Conservation (phyloP, 2,113 vertebrate genomes). For the Dendrocopos noguchii region DNA sequence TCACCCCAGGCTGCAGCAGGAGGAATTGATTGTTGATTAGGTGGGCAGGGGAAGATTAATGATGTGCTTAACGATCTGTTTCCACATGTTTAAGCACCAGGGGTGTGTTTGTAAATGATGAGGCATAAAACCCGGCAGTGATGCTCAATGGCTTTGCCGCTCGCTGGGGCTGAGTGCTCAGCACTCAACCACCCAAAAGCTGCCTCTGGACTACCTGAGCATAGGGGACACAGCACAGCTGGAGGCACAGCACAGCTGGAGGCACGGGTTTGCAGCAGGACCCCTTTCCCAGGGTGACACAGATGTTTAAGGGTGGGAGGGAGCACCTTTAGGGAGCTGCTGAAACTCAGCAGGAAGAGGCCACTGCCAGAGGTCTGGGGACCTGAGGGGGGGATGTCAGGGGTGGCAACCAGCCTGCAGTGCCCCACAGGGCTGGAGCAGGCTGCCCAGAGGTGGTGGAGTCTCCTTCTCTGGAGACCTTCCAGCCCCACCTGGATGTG, state of each 20-base stretch:
- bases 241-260: accelerated
- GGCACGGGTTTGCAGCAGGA: neutral
- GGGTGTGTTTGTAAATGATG: conserved; percentile 3
- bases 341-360: accelerated
- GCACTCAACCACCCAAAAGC: neutral
- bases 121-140: neutral
- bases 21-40: conserved; percentile 57
- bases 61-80: conserved; percentile 52
- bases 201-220: accelerated
- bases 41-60: conserved; percentile 52
- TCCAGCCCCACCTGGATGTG: too few species aligned
- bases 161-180: neutral
- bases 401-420: neutral
- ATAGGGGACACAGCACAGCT: accelerated
- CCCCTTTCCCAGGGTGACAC: neutral
- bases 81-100: neutral
- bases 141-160: neutral
- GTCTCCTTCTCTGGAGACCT: too few species aligned
- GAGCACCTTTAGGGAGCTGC: neutral
- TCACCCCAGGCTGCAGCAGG: neutral
- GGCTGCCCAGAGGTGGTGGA: neutral
- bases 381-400: neutral
- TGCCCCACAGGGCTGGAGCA: neutral
- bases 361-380: neutral
- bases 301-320: too few species aligned